phyloP scores from a whole-genome alignment of 1,140 invertebrate genomes.

The Oedothorax gibbosus region DNA sequence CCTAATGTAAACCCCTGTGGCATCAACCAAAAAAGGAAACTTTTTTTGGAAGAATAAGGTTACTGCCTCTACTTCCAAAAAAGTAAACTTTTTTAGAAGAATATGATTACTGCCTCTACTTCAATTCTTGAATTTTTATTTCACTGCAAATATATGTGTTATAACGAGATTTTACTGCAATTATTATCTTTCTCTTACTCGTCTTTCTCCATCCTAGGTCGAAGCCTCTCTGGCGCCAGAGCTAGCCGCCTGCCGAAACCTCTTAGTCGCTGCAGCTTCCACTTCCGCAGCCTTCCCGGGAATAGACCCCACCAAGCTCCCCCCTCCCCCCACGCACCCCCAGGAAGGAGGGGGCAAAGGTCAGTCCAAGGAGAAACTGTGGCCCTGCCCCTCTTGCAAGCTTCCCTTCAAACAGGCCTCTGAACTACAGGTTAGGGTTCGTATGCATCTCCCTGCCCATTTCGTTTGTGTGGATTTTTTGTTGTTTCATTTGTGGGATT shows the following conservation, averaged over 20 bases:
- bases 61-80: too few relatives aligned
- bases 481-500: too few relatives aligned
- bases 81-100: too few relatives aligned
- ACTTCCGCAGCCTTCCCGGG: slow-evolving; percentile 58
- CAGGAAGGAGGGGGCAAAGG: slow-evolving; percentile 28
- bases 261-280: slow-evolving; percentile 50
- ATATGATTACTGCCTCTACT: too few relatives aligned
- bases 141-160: too few relatives aligned
- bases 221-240: slow-evolving; percentile 55
- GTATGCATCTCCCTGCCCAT: slow-evolving; percentile 17
- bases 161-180: too few relatives aligned
- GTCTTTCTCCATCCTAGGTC: slow-evolving; percentile 20
- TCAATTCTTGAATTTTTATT: too few relatives aligned
- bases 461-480: too few relatives aligned
- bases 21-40: too few relatives aligned
- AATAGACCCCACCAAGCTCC: slow-evolving; percentile 61
- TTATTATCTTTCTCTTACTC: too few relatives aligned
- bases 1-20: too few relatives aligned
- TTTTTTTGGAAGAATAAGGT: too few relatives aligned
- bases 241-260: slow-evolving; percentile 55
- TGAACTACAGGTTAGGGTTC: slow-evolving; percentile 52
- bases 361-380: slow-evolving; percentile 61
- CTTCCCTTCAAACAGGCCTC: slow-evolving; percentile 62
- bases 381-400: slow-evolving; percentile 64
- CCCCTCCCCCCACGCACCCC: slow-evolving; percentile 35